phyloP scores from a whole-genome alignment of 1,140 invertebrate species.

The Bathynomus jamesi region DNA sequence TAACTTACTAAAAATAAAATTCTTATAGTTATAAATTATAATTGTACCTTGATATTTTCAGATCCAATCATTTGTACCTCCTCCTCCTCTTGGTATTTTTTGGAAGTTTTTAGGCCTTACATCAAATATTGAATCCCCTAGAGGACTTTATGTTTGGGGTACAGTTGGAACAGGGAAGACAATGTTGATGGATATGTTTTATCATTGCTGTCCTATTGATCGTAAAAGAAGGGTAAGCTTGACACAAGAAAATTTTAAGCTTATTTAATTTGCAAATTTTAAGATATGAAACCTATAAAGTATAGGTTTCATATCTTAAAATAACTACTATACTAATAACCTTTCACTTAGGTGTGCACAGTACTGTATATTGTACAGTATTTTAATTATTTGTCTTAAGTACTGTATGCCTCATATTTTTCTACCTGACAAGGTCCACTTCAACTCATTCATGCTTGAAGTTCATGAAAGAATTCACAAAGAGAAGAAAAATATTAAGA shows the following conservation, averaged over 20 bases:
- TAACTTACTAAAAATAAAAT: neutral
- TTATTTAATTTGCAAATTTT: conserved; percentile 23
- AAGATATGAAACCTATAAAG: too few species aligned
- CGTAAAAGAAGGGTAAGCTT: conserved; percentile 22
- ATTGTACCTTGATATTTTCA: neutral
- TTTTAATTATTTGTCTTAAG: neutral
- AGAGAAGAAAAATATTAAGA: conserved; percentile 60
- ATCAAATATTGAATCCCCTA: conserved; percentile 51
- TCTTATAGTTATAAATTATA: conserved; percentile 40
- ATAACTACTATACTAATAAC: too few species aligned
- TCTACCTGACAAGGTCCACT: conserved; percentile 60
- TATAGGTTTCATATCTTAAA: too few species aligned
- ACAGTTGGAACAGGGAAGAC: conserved; percentile 93
- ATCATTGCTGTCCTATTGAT: conserved; percentile 51
- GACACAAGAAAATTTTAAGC: conserved; percentile 30
- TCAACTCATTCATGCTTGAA: conserved; percentile 95
- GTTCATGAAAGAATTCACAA: conserved; percentile 81
- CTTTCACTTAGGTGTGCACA: conserved; percentile 44
- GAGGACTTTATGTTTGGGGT: conserved; percentile 74
- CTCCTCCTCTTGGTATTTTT: conserved; percentile 24
- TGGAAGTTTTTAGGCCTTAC: conserved; percentile 38
- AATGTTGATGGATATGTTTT: conserved; percentile 98
- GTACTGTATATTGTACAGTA: conserved; percentile 41
- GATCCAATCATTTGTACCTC: conserved; percentile 15
- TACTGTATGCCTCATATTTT: neutral